A percentile compares a stretch with the other conserved stretches of the same genome.
phyloP scores from a whole-genome alignment of 92 coral and sea anemone genomes.

The Phenganax subtilis region DNA sequence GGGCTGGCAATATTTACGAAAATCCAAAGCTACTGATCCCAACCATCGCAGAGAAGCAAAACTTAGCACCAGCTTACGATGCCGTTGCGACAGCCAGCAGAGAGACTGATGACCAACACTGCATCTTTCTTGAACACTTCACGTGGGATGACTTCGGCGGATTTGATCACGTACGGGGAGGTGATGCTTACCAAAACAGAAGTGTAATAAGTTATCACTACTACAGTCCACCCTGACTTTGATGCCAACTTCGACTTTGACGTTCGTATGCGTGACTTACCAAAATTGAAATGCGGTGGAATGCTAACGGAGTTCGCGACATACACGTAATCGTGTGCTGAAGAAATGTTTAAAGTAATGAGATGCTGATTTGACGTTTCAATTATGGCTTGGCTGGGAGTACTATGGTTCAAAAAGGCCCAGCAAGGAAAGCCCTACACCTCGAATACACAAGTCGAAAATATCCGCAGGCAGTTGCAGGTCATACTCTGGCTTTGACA shows the following conservation, averaged over 20 bases:
- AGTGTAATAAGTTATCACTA: constrained; percentile 89
- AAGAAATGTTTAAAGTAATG: constrained; percentile 64
- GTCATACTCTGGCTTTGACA: constrained; percentile 61
- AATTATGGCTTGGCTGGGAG: constrained; percentile 97
- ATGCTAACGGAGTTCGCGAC: constrained; percentile 82
- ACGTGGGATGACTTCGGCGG: constrained; percentile 98
- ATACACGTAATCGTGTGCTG: constrained; percentile 27
- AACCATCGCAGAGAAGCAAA: constrained; percentile 66
- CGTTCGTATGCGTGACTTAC: constrained; percentile 58
- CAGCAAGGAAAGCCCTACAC: constrained; percentile 49
- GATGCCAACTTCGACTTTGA: constrained; percentile 60
- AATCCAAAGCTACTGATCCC: constrained; percentile 77
- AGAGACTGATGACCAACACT: constrained; percentile 68
- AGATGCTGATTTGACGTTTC: constrained; percentile 68
- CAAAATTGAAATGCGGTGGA: constrained; percentile 76
- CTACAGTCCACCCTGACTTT: constrained; percentile 61
- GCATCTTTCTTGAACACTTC: constrained; percentile 85
- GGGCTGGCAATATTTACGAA: constrained; percentile 78
- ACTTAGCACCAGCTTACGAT: constrained; percentile 88
- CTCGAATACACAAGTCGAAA: constrained; percentile 73
- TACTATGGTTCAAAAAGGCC: constrained; percentile 60
- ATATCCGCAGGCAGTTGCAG: constrained; percentile 95
- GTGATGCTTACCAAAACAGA: constrained; percentile 68
- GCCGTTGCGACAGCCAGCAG: constrained; percentile 76
- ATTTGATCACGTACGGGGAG: constrained; percentile 82